These are phyloP conservation scores for Aldrovandia affinis DNA, from an alignment of 2,797 vertebrate genomes.

Conservation along the genomic window DNA sequence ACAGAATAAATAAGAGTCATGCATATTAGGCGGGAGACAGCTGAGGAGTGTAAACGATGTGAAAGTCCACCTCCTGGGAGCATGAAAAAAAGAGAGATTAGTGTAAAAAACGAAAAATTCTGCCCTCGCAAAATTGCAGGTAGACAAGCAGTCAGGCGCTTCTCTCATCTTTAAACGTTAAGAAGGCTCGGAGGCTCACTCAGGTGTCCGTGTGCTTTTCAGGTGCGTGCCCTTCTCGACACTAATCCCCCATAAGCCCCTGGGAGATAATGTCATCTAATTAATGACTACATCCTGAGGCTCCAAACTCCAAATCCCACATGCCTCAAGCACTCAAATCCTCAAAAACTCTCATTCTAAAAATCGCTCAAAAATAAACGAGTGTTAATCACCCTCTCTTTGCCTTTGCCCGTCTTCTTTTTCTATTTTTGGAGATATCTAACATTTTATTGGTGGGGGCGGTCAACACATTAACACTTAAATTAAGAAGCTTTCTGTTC, in stretches of 20 bases:
- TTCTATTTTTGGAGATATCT: background rate
- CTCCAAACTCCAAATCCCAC: background rate
- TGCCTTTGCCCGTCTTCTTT: too few relatives aligned
- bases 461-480: background rate
- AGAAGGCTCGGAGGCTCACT: background rate
- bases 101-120: background rate
- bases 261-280: conserved; percentile 2
- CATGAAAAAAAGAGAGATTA: background rate
- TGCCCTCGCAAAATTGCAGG: background rate
- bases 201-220: background rate
- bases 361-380: background rate
- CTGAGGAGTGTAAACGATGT: background rate
- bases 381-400: background rate
- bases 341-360: background rate
- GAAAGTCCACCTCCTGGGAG: background rate
- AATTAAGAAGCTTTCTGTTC: background rate
- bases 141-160: background rate
- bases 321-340: background rate
- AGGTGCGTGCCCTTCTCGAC: background rate
- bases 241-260: background rate
- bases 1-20: background rate
- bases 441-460: background rate
- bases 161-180: background rate
- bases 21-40: background rate
- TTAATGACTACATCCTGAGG: background rate